These are phyloP conservation scores for Drosophila fulvimacula DNA, from an alignment of 2,888 invertebrate genomes.

Conservation along the genomic window DNA sequence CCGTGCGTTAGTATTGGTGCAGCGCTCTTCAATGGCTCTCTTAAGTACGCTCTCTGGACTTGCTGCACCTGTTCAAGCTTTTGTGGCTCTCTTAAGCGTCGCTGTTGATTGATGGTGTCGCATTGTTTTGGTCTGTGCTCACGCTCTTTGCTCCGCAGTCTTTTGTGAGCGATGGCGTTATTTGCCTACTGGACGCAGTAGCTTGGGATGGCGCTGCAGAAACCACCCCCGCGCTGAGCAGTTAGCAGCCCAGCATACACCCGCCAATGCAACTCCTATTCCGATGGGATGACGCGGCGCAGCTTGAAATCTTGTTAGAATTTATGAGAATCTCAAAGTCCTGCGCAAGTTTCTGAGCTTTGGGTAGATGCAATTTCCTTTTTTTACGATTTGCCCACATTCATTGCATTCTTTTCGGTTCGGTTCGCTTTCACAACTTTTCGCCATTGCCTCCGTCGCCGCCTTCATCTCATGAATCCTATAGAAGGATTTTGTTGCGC, in stretches of 20 bases:
- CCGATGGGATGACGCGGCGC: slow-evolving; percentile 42
- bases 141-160: slow-evolving; percentile 35
- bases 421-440: slow-evolving; percentile 63
- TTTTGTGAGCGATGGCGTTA: slow-evolving; percentile 41
- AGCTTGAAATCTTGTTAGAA: slow-evolving; percentile 82
- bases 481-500: slow-evolving; percentile 41
- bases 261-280: slow-evolving; percentile 44
- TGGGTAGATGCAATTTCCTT: slow-evolving; percentile 76
- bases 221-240: slow-evolving; percentile 1
- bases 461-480: background rate
- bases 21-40: slow-evolving; percentile 41
- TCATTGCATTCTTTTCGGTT: slow-evolving; percentile 67
- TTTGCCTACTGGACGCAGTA: slow-evolving; percentile 71
- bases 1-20: slow-evolving; percentile 65
- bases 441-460: slow-evolving; percentile 8
- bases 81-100: slow-evolving; percentile 35
- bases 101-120: slow-evolving; percentile 23
- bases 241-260: background rate
- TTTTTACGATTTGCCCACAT: slow-evolving; percentile 74
- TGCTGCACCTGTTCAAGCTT: slow-evolving; percentile 48
- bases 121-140: slow-evolving; percentile 49
- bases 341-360: slow-evolving; percentile 78
- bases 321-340: slow-evolving; percentile 79
- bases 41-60: slow-evolving; percentile 15
- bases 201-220: slow-evolving; percentile 12